Evolutionary conservation across 2,888 invertebrate species (phyloP), one percentile per base, ranked within the genome.

Genomic region (Morpho helenor): DNA sequence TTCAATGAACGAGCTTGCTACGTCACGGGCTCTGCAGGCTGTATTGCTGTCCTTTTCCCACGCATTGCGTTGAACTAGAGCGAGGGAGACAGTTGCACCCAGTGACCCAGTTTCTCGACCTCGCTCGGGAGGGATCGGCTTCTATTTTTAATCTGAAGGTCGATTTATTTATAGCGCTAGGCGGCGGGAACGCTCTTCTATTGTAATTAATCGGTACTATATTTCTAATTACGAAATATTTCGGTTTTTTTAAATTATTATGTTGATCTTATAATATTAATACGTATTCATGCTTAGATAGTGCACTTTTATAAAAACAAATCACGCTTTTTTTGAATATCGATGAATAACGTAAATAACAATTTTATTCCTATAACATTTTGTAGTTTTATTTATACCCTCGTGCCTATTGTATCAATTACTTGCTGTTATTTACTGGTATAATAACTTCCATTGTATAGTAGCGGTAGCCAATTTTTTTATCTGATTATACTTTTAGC

Each of bases 81-180:
- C 48, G 79, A 85, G 66, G 62, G 79, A 70, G 85, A 84, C 64
- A 66, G 74, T 56, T 52, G 62, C 69, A 56, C 72, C 74, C 70
- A 74, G 74, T 89, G 90, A 89, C 89, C 89, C 74, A 90, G 84
- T 88, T 90, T 84, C 73, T 79, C 80, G 85, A 89, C 87, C 89
- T 85, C 88, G 82, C 74, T 80, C 76, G 80, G 82, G 77, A 77
- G 85, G 84, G 88, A 84, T 82, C 81, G 82, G 75, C 79, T 76
- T 89, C 90, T 90, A 90, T 90, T 89, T 90, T 86, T 88, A 87
- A 84, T 77, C 84, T 87, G 88, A 90, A 90, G 90, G 90, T 90
- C 90, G 87, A 71, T 82, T 80, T 90, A 90, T 90, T 87, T 87
- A 88, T 89, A 87, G 85, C 77, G 66, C 68, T 68, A 71, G 77